Evolutionary conservation across 2,113 vertebrate genomes (phyloP).

Genomic region (Ginglymostoma cirratum): DNA sequence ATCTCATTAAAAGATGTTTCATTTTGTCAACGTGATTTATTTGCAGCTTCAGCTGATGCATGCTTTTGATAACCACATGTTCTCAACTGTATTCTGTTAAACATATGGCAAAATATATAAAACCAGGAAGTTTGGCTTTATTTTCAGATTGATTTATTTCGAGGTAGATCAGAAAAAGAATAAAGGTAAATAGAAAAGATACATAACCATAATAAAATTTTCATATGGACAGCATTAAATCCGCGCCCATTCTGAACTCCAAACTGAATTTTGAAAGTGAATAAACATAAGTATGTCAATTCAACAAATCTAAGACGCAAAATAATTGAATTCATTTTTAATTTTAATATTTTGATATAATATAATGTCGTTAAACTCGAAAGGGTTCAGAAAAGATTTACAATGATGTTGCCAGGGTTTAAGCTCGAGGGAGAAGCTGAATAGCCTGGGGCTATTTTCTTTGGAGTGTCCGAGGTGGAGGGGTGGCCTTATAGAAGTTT

Average conservation of each 20-base stretch:
- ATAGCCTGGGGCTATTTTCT: too few species aligned
- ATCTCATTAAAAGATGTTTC: background rate
- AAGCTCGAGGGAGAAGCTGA: too few species aligned
- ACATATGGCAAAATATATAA: background rate
- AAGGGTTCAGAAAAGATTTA: too few species aligned
- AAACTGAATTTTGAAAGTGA: background rate
- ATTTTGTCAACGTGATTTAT: background rate
- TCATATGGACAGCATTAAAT: background rate
- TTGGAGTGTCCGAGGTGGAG: too few species aligned
- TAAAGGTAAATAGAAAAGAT: background rate
- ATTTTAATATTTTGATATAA: background rate
- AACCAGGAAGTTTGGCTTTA: background rate
- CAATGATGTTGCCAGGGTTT: too few species aligned
- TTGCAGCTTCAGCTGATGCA: background rate
- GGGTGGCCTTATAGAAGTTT: too few species aligned
- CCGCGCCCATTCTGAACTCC: background rate
- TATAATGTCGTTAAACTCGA: too few species aligned
- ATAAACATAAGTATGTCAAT: background rate
- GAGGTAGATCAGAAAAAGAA: background rate
- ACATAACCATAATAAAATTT: background rate
- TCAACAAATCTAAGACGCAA: background rate
- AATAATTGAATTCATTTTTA: background rate
- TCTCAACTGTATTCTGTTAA: background rate
- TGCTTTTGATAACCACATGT: background rate
- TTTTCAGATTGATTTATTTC: background rate